Percentiles rank a stretch among this genome's conserved stretches.
phyloP scores from a whole-genome alignment of 2,113 vertebrate genomes.

The Dicaeum eximium region DNA sequence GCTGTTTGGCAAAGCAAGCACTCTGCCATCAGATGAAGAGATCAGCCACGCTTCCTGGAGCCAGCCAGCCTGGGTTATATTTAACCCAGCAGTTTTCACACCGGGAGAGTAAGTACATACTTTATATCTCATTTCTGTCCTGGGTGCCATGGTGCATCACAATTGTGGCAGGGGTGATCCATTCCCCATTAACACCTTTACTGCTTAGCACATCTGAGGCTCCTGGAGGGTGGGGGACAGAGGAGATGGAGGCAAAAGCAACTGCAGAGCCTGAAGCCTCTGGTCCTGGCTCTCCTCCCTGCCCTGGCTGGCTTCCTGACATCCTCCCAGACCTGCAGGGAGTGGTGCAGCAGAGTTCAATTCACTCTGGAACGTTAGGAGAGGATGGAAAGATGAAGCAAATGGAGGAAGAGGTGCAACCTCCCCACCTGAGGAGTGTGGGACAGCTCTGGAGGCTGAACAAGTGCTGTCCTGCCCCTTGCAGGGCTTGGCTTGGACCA shows the following conservation, averaged over 20 bases:
- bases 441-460: not conserved
- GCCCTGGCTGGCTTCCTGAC: not conserved
- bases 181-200: slow-evolving; percentile 38
- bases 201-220: slow-evolving; percentile 41
- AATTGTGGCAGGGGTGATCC: slow-evolving; percentile 31
- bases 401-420: not conserved
- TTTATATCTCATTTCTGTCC: slow-evolving; percentile 23
- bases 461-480: not conserved
- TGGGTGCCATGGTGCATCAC: not conserved
- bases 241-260: not conserved
- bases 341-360: not conserved
- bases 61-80: not conserved
- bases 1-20: slow-evolving; percentile 14
- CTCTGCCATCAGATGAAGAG: slow-evolving; percentile 37
- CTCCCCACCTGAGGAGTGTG: not conserved
- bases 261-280: not conserved
- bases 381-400: not conserved
- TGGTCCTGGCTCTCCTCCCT: not conserved
- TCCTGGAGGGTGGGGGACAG: not conserved
- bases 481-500: not conserved
- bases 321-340: not conserved
- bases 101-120: not conserved
- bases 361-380: not conserved
- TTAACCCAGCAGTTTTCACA: slow-evolving; percentile 45
- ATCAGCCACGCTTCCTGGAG: not conserved